Percentiles rank a stretch among this genome's conserved stretches.
phyloP scores from a whole-genome alignment of 2,888 invertebrate species.

The Troides helena region DNA sequence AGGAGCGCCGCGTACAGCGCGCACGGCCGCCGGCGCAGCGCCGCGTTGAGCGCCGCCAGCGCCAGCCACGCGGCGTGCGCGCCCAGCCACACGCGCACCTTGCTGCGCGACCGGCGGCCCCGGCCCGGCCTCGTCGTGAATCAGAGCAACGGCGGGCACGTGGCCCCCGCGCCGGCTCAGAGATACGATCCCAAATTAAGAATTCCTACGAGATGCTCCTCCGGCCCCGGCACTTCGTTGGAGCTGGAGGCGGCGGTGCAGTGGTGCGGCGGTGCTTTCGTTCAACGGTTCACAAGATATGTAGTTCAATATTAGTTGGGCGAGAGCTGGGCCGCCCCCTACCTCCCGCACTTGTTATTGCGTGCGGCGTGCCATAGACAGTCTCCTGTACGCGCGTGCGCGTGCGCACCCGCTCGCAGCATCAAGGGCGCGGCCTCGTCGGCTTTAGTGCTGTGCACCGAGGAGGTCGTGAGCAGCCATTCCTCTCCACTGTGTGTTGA shows the following conservation, averaged over 20 bases:
- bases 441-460: too few relatives aligned
- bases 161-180: too few relatives aligned
- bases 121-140: background rate
- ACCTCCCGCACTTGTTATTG: too few relatives aligned
- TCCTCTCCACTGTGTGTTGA: too few relatives aligned
- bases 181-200: background rate
- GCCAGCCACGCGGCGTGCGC: slow-evolving; percentile 55
- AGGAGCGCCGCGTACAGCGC: slow-evolving; percentile 54
- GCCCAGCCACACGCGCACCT: slow-evolving; percentile 51
- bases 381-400: too few relatives aligned
- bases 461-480: too few relatives aligned
- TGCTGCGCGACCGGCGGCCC: slow-evolving; percentile 40
- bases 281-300: background rate
- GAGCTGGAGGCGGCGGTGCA: background rate
- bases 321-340: too few relatives aligned
- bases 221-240: background rate
- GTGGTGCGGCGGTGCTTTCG: background rate
- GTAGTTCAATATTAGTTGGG: too few relatives aligned
- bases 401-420: too few relatives aligned
- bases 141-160: background rate
- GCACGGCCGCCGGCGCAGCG: slow-evolving; percentile 48
- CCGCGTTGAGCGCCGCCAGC: slow-evolving; percentile 48
- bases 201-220: background rate
- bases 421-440: too few relatives aligned
- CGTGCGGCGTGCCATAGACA: too few relatives aligned